Evolutionary conservation across 2,797 vertebrate species (phyloP), one percentile per base, ranked within the genome.

Genomic region (Sylvilagus floridanus): DNA sequence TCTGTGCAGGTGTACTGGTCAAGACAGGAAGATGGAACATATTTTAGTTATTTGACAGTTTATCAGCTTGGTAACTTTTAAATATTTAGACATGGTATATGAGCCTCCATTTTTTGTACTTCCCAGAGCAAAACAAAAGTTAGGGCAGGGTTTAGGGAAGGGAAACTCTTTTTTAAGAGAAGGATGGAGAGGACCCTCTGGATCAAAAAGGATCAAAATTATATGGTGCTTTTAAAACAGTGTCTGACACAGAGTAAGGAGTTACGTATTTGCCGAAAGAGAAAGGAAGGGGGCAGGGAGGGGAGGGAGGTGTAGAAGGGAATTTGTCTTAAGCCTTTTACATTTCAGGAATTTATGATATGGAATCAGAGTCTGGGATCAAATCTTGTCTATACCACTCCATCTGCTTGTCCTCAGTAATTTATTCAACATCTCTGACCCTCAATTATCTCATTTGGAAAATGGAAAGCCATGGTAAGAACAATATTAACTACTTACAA

Each of bases 41-140:
- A 37, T n/a, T 60, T 92, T 85, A 83, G 42, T 9, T 47, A 47
- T 62, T 88, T 93, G 79, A 84, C 66, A 84, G 12, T 71, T 57
- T 30, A 66, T 83, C 65, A 54, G 37, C 26, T 82, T 87, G 82
- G 92, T 54, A 84, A 71, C 54, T 72, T 92, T 90, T 84, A 96
- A 96, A 95, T 92, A 92, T 90, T 95, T 90, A 92, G 54, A 87
- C 42, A 42, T 68, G 30, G 62, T 30, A 72, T 89, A 75, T 60
- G 10, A 95, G 42, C 30, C 89, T 92, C 71, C 47, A 50, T 88
- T 90, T 84, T 88, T 47, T 47, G 94, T 5, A 72, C 30, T 63
- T 68, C 30, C 65, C 63, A 50, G 30, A 28, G 65, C 71, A 66
- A 52, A 77, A 57, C 7, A 32, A 54, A 90, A 92, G 19, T 84